Percentiles rank a stretch among this genome's conserved stretches.
phyloP scores from a whole-genome alignment of 2,888 invertebrate species.

The Tholera decimalis region DNA sequence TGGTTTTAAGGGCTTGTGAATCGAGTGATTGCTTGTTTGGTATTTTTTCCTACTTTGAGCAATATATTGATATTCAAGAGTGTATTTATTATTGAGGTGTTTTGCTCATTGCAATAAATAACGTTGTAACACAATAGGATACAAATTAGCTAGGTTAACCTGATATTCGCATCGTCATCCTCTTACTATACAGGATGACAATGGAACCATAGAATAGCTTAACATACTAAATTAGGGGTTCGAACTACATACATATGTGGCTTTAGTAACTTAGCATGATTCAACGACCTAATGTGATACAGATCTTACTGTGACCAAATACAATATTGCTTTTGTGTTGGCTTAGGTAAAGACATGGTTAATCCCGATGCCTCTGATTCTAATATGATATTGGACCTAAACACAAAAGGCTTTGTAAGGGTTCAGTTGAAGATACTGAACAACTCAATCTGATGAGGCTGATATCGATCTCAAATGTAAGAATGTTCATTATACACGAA shows the following conservation, averaged over 20 bases:
- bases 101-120: neutral
- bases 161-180: neutral
- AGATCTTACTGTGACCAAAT: neutral
- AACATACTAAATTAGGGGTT: constrained; percentile 12
- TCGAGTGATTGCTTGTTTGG: constrained; percentile 18
- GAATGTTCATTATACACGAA: neutral
- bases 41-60: neutral
- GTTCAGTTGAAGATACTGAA: constrained; percentile 11
- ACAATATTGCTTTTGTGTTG: neutral
- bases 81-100: neutral
- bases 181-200: constrained; percentile 11
- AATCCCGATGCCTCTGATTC: neutral
- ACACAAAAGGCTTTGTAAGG: constrained; percentile 2
- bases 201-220: constrained; percentile 3
- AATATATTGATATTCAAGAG: neutral
- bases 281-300: constrained; percentile 7
- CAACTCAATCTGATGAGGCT: neutral
- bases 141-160: neutral
- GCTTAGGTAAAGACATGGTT: neutral
- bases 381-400: constrained; percentile 10
- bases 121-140: neutral
- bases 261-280: constrained; percentile 6
- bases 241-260: neutral
- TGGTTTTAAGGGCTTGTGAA: constrained; percentile 25
- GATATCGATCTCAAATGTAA: neutral